These are phyloP conservation scores for Lasioglossum zephyrum DNA, from an alignment of 2,888 invertebrate genomes.

Conservation along the genomic window DNA sequence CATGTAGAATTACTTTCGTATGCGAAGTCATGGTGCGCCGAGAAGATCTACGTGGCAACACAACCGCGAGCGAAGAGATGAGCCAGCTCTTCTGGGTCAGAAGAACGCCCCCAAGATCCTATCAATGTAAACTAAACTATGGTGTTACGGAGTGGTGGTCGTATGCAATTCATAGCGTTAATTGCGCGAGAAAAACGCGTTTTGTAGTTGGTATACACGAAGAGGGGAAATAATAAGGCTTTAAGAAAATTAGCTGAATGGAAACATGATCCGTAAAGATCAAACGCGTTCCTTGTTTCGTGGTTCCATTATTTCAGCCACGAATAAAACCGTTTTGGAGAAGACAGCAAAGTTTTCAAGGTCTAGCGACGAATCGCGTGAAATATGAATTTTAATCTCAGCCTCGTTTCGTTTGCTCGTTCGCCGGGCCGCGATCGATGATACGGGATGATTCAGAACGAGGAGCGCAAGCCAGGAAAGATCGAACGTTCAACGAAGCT, in stretches of 20 bases:
- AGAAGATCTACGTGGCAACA: too few species aligned
- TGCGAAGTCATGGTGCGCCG: too few species aligned
- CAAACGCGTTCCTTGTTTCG: background rate
- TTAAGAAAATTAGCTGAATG: background rate
- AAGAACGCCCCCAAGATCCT: background rate
- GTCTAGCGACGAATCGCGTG: slow-evolving; percentile 2
- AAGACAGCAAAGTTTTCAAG: background rate
- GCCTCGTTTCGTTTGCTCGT: background rate
- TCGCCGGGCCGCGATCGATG: background rate
- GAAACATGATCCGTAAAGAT: background rate
- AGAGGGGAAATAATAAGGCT: background rate
- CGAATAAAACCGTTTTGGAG: background rate
- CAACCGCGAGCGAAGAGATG: background rate
- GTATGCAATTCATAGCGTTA: background rate
- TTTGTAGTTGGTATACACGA: background rate
- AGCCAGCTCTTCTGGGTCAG: background rate
- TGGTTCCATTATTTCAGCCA: background rate
- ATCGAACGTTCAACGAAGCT: background rate
- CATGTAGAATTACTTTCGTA: background rate
- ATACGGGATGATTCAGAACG: background rate
- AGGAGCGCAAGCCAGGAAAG: background rate
- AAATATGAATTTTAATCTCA: slow-evolving; percentile 4
- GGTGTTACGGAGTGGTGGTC: background rate
- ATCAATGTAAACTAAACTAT: background rate
- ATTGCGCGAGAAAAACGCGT: background rate